Evolutionary conservation across 2,113 vertebrate genomes (phyloP).

Genomic region (Coturnix japonica): DNA sequence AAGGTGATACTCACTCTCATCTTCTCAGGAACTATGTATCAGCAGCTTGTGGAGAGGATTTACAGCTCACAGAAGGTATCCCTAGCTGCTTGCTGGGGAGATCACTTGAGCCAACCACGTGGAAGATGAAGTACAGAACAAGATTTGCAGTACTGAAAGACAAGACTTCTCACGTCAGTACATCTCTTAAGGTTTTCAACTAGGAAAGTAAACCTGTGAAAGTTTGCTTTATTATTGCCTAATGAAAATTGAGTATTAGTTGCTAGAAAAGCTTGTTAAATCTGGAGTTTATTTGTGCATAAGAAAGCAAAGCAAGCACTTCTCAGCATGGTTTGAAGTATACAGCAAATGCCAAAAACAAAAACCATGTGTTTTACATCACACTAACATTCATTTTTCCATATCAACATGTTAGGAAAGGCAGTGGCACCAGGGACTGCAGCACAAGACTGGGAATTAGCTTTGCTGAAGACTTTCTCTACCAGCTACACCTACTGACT

Average conservation of each 20-base stretch:
- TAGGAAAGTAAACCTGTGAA: neutral
- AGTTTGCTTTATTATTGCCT: neutral
- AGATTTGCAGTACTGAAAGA: neutral
- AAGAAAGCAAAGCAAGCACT: fast-evolving
- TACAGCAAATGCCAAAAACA: neutral
- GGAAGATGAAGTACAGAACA: neutral
- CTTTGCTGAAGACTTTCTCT: neutral
- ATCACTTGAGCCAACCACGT: neutral
- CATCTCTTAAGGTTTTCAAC: neutral
- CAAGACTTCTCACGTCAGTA: neutral
- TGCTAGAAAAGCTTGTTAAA: neutral
- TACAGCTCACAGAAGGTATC: neutral
- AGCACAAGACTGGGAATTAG: neutral
- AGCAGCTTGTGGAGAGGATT: neutral
- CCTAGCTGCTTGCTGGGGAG: neutral
- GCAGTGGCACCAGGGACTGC: fast-evolving
- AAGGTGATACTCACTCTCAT: neutral
- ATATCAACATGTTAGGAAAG: neutral
- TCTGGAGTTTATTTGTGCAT: neutral
- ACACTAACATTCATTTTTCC: neutral
- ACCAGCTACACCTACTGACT: neutral
- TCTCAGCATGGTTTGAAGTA: neutral
- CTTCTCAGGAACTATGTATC: neutral
- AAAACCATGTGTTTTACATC: neutral
- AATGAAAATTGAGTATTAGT: neutral